Conservation (phyloP, 2,113 vertebrate species). For the Paracanthobrama guichenoti region DNA sequence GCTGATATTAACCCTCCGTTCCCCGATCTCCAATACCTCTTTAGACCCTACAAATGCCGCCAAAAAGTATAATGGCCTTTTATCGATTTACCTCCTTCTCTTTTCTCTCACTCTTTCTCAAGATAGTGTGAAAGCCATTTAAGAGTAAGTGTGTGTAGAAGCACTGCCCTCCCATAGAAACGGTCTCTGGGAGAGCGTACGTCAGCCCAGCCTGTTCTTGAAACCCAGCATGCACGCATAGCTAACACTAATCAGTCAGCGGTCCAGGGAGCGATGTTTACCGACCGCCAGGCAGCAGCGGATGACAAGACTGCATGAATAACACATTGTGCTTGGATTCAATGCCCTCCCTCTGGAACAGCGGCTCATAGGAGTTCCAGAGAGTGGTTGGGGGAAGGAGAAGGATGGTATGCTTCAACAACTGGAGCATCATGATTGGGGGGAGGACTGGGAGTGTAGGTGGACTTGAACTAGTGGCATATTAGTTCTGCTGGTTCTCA, state of each 20-base stretch:
- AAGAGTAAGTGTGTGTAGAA: slow-evolving; percentile 23
- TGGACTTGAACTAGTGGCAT: background rate
- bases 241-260: slow-evolving; percentile 52
- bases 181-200: background rate
- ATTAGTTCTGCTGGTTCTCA: slow-evolving; percentile 38
- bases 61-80: slow-evolving; percentile 69
- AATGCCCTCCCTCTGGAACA: background rate
- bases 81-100: slow-evolving; percentile 66
- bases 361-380: background rate
- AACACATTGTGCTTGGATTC: slow-evolving; percentile 43
- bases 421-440: background rate
- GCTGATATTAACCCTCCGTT: slow-evolving; percentile 59
- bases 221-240: slow-evolving; percentile 25
- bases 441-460: background rate
- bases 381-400: slow-evolving; percentile 31
- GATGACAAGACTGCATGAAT: slow-evolving; percentile 51
- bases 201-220: background rate
- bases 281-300: slow-evolving; percentile 37
- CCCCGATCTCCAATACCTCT: background rate
- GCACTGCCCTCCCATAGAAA: slow-evolving; percentile 12
- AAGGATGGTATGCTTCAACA: background rate
- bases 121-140: slow-evolving; percentile 21
- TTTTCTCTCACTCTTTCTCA: slow-evolving; percentile 46
- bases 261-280: slow-evolving; percentile 50
- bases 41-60: slow-evolving; percentile 51